These are phyloP conservation scores for Gadopsis marmoratus DNA, from an alignment of 2,797 vertebrate genomes.

Conservation along the genomic window DNA sequence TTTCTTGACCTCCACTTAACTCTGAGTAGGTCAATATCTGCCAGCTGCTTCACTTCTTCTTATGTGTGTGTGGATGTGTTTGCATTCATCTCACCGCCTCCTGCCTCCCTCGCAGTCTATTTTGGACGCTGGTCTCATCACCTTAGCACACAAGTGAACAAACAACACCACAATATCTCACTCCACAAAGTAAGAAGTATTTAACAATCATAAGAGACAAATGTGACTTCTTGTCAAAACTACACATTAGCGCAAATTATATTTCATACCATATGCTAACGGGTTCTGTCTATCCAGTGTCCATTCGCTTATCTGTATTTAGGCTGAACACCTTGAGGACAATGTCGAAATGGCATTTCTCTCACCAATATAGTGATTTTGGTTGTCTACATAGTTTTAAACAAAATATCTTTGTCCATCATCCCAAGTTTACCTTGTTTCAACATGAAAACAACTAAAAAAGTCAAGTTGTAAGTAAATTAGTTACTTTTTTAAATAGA, in stretches of 20 bases:
- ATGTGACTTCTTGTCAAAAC: not conserved
- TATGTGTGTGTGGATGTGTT: constrained; percentile 30
- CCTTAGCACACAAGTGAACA: constrained; percentile 23
- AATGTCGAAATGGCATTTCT: too few species aligned
- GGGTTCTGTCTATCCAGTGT: not conserved
- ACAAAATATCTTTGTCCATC: not conserved
- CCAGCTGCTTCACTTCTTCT: constrained; percentile 46
- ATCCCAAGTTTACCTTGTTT: not conserved
- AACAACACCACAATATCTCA: constrained; percentile 2
- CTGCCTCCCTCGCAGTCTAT: constrained; percentile 35
- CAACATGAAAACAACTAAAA: not conserved
- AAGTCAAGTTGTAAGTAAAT: not conserved
- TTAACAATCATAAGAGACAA: not conserved
- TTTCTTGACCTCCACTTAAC: constrained; percentile 59
- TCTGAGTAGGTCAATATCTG: constrained; percentile 61
- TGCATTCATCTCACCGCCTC: constrained; percentile 33
- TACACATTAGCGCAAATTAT: not conserved
- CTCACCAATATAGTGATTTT: not conserved
- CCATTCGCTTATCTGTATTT: not conserved
- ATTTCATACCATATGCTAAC: not conserved
- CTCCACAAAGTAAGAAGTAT: not conserved
- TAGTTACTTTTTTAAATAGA: not conserved
- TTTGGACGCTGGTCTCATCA: constrained; percentile 23
- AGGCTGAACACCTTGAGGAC: not conserved
- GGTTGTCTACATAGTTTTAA: not conserved